Evolutionary conservation across 2,888 invertebrate species (phyloP).

Genomic region (Agriopis leucophaearia): DNA sequence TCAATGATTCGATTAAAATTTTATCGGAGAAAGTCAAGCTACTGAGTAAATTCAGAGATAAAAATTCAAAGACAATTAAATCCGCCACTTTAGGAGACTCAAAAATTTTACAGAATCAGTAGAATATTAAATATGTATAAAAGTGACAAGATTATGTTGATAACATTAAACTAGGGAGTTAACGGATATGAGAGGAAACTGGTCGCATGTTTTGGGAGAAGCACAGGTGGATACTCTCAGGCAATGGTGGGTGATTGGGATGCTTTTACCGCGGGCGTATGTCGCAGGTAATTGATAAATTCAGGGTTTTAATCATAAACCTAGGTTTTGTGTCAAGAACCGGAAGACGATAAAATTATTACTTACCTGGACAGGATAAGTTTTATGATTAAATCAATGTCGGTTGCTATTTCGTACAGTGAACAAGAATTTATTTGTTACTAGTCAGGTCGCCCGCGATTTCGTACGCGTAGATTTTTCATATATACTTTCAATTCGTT

Average conservation of each 20-base stretch:
- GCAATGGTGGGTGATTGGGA: conserved; percentile 37
- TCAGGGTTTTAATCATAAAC: no score
- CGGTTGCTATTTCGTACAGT: no score
- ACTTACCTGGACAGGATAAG: no score
- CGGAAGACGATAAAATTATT: no score
- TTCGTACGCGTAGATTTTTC: no score
- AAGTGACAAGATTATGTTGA: conserved; percentile 43
- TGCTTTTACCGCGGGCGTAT: conserved; percentile 40
- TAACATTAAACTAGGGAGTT: conserved; percentile 42
- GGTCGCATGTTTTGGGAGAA: conserved; percentile 36
- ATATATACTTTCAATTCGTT: no score
- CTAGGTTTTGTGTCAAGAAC: no score
- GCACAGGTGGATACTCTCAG: conserved; percentile 42
- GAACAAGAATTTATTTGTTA: no score
- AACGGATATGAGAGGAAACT: conserved; percentile 39
- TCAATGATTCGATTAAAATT: conserved; percentile 26
- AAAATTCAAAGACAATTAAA: conserved; percentile 37
- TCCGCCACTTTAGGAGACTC: conserved; percentile 25
- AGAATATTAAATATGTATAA: conserved; percentile 47
- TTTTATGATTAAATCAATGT: no score
- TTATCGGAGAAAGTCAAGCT: conserved; percentile 35
- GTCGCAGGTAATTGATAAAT: no score
- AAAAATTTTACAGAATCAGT: conserved; percentile 39
- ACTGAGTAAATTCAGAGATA: conserved; percentile 30
- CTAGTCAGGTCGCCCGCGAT: no score